Percentiles rank a stretch among this genome's conserved stretches.
Conservation (phyloP, 2,113 vertebrate species). For the Chaenogobius annularis region DNA sequence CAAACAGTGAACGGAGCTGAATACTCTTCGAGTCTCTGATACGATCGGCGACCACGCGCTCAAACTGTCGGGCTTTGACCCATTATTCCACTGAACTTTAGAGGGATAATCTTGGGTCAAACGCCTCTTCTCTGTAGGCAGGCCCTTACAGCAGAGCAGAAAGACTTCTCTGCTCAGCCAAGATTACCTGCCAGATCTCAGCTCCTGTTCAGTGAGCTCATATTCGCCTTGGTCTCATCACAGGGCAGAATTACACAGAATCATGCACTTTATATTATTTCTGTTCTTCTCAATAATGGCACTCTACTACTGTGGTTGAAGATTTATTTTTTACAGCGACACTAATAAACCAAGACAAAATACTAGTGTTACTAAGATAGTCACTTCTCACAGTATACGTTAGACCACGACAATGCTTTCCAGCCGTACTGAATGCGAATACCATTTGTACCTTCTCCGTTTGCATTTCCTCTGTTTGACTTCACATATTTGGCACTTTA, state of each 20-base stretch:
- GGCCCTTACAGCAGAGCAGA: conserved; percentile 76
- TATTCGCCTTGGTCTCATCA: conserved; percentile 79
- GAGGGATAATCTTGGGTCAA: conserved; percentile 26
- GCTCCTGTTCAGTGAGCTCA: conserved; percentile 58
- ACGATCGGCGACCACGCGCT: conserved; percentile 17
- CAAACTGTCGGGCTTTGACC: conserved; percentile 49
- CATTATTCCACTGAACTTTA: conserved; percentile 44
- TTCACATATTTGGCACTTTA: no score
- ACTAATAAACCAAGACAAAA: no score
- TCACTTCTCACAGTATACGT: no score
- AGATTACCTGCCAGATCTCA: conserved; percentile 71
- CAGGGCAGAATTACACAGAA: conserved; percentile 18
- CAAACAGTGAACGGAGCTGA: conserved; percentile 47
- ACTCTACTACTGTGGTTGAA: no score
- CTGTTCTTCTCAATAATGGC: no score
- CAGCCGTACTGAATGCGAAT: no score
- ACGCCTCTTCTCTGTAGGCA: conserved; percentile 58
- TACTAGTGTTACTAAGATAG: no score
- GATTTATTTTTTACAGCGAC: no score
- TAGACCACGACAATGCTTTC: no score
- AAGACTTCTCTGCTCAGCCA: conserved; percentile 68
- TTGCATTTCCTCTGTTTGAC: no score
- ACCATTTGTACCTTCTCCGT: no score
- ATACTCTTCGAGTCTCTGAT: conserved; percentile 34
- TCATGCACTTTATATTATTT: no score